Evolutionary conservation across 2,113 vertebrate species (phyloP), one percentile per base, ranked within the genome.

Genomic region (Paralichthys olivaceus): DNA sequence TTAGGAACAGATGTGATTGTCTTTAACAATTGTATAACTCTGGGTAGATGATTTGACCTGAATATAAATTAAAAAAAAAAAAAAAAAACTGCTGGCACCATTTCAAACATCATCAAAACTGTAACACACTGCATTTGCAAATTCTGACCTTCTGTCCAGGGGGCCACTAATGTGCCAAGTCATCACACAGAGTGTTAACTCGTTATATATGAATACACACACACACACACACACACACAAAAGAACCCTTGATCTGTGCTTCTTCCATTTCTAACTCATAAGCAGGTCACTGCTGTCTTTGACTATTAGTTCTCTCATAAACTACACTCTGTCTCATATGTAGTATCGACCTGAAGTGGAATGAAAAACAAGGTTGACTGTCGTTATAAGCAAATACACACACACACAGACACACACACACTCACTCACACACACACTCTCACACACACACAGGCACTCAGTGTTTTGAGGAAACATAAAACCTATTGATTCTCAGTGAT

Each of bases 301-400:
- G 51, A 58, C 75, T 71, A 79, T 84, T 89, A 86, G 75, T 51
- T 55, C 58, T 25, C 75, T 78, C 84, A 88, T 87, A 80, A 87
- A 83, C 62, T 84, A 85, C 57, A 72, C 54, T 51, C 55, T 64
- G 69, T 71, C 70, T 86, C 81, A 70, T 70, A 69, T 84, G 74
- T 75, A 82, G 49, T 81, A 85, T 90, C 58, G 87, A 90, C 80
- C 79, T 37, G 26, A 68, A 72, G 64, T 20, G 4, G 23, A 70
- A 84, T 81, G 77, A 77, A 87, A 87, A 78, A 83, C 71, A 82
- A 80, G 81, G 73, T 32, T 61, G 85, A 79, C 75, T 76, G 69
- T 77, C 73, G 78, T 83, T 79, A 80, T 45, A 54, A 43, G 29
- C 32, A 61, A 66, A 34, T 8, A 34, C 32, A 34, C 11, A 37